Evolutionary conservation across 2,888 invertebrate species (phyloP), one percentile per base, ranked within the genome.

Genomic region (Liopterus haemorrhoidalis): DNA sequence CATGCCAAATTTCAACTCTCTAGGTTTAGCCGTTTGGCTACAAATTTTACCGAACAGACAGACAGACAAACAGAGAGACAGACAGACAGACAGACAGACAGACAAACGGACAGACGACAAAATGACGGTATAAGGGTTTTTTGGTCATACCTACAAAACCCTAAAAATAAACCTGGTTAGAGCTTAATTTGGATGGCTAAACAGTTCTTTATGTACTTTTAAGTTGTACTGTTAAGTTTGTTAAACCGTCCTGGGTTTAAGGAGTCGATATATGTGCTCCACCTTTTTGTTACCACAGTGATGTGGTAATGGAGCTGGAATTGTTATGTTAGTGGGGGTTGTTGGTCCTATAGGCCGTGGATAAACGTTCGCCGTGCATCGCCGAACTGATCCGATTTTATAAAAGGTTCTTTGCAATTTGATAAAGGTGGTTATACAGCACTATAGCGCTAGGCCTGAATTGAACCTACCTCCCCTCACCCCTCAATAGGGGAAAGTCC

Each of bases 321-420:
- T 25, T 11, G 2, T 25, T 25, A 11, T 2, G 2, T 25, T 25
- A 11, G 12, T 25, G n/a, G n/a, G 2, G 2, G 2, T 4, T 3
- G 5, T 25, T 12, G 2, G 25, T n/a, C n/a, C n/a, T n/a, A n/a
- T n/a, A n/a, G n/a, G 30, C 14, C 54, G 55, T 55, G 59, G 58
- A 64, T 62, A 63, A 63, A 59, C 59, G 60, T 59, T 59, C 60
- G 56, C 58, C 58, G 57, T 58, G 59, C 59, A 52, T 55, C 55
- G 55, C 53, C 58, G 60, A 57, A 58, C 61, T 63, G 64, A 66
- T 64, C 63, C 60, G 65, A 66, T 65, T 66, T 64, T 61, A 60
- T 63, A 64, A 65, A 64, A 64, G 63, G 59, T 60, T 59, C 61
- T 64, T 63, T 62, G 61, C 62, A 63, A 64, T 63, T 64, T 62